Evolutionary conservation across 2,888 invertebrate genomes (phyloP).

Genomic region (Noctuana brunneofusca): DNA sequence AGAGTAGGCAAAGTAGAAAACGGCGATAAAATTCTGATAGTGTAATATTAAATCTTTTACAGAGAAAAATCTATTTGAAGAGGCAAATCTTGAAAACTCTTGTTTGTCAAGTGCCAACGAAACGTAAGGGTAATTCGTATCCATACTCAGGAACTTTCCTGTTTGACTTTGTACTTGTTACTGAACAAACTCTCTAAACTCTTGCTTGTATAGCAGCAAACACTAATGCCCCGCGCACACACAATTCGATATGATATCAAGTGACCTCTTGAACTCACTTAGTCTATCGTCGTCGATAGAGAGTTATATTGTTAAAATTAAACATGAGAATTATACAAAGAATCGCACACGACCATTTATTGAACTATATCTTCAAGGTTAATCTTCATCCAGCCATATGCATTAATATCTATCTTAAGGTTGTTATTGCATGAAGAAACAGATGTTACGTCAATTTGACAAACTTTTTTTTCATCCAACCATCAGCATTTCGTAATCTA

Average conservation of each 20-base stretch:
- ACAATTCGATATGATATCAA: neutral
- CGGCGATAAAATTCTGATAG: neutral
- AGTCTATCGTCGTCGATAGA: neutral
- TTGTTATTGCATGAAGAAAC: too few relatives aligned
- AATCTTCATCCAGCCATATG: too few relatives aligned
- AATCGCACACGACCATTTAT: too few relatives aligned
- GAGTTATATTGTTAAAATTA: too few relatives aligned
- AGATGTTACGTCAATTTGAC: too few relatives aligned
- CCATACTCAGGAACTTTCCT: constrained; percentile 26
- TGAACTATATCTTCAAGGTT: too few relatives aligned
- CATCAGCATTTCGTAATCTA: too few relatives aligned
- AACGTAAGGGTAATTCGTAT: constrained; percentile 23
- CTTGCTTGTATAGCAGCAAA: constrained; percentile 20
- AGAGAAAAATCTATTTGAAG: neutral
- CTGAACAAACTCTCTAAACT: constrained; percentile 25
- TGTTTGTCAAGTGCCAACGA: constrained; percentile 8
- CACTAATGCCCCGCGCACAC: constrained; percentile 12
- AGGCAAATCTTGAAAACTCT: constrained; percentile 14
- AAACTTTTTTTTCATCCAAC: too few relatives aligned
- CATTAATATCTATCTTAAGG: too few relatives aligned
- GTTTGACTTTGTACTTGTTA: constrained; percentile 28
- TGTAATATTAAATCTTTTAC: neutral
- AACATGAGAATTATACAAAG: too few relatives aligned
- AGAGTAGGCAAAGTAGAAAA: too few relatives aligned
- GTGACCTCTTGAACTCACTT: neutral